Evolutionary conservation across 2,888 invertebrate species (phyloP).

Genomic region (Drosophila paramelanica): DNA sequence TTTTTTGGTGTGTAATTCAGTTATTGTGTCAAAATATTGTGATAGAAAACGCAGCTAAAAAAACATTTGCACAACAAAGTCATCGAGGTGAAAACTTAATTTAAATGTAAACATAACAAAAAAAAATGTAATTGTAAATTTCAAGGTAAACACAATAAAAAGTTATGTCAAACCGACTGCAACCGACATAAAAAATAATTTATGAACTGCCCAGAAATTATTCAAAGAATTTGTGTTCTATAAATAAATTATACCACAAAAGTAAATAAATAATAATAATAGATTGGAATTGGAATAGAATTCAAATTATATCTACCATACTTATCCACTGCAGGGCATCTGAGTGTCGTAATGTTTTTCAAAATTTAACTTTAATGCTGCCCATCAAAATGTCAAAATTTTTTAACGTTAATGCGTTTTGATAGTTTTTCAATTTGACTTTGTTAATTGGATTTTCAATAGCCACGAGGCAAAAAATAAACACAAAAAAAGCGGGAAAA

Average conservation of each 20-base stretch:
- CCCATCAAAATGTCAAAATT: constrained; percentile 52
- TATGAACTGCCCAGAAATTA: too few species aligned
- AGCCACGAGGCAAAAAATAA: constrained; percentile 18
- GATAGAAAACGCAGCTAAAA: background rate
- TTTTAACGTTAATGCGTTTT: constrained; percentile 41
- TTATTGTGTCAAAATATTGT: background rate
- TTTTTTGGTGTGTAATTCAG: too few species aligned
- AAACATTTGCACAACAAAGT: background rate
- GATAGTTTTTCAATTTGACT: constrained; percentile 58
- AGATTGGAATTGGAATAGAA: too few species aligned
- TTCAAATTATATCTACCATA: background rate
- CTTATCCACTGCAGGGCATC: background rate
- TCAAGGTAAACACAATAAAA: background rate
- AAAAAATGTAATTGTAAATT: constrained; percentile 1
- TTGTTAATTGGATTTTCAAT: constrained; percentile 59
- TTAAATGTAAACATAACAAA: constrained; percentile 8
- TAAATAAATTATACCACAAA: too few species aligned
- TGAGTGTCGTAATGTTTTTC: background rate
- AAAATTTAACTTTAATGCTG: constrained; percentile 24
- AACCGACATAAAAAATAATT: too few species aligned
- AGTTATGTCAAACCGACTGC: background rate
- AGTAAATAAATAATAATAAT: too few species aligned
- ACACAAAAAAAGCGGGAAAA: constrained; percentile 1
- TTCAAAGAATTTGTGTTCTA: too few species aligned
- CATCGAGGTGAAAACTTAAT: constrained; percentile 1